phyloP scores from a whole-genome alignment of 2,888 invertebrate species.

The Eupithecia vulgata region DNA sequence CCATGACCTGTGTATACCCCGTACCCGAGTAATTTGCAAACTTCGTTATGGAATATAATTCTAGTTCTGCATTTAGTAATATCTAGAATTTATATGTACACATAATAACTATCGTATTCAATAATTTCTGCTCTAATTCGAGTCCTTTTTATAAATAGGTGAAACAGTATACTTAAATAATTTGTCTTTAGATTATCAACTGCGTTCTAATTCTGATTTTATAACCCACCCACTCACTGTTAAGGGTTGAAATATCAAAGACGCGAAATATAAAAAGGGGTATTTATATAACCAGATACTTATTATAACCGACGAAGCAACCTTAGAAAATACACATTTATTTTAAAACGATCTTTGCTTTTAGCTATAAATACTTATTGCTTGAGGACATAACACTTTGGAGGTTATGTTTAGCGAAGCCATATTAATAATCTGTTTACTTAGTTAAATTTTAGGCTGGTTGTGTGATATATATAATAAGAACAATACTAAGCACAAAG shows the following conservation, averaged over 20 bases:
- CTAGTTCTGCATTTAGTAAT: no score
- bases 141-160: not conserved
- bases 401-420: not conserved
- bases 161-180: not conserved
- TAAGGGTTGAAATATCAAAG: constrained; percentile 39
- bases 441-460: not conserved
- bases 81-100: no score
- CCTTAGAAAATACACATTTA: not conserved
- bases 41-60: no score
- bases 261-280: constrained; percentile 22
- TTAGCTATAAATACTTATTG: not conserved
- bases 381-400: not conserved
- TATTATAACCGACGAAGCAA: constrained; percentile 1
- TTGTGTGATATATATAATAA: not conserved
- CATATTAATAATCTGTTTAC: not conserved
- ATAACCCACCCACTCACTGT: constrained; percentile 21
- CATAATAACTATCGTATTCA: not conserved
- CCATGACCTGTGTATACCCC: no score
- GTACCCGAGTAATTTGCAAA: no score
- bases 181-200: not conserved
- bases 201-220: not conserved
- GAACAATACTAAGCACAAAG: no score
- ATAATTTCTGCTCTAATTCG: not conserved
- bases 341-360: not conserved
- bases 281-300: not conserved